Evolutionary conservation across 1,140 invertebrate species (phyloP), one percentile per base, ranked within the genome.

Genomic region (Lethrus apterus): DNA sequence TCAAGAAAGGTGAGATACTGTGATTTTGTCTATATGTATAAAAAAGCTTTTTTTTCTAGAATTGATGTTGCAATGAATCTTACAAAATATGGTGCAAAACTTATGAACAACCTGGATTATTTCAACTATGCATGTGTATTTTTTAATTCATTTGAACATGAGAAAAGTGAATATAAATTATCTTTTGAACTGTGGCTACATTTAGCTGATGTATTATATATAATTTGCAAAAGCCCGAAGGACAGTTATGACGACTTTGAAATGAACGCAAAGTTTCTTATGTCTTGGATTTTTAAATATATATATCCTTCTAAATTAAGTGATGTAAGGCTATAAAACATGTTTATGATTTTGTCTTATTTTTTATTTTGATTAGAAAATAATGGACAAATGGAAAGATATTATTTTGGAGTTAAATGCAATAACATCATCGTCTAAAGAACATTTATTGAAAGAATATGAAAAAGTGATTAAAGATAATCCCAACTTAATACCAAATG

Each of bases 61-160:
- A 14, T 42, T 14, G 8, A 13, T 4, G 9, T 23, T 42, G 11
- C 29, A 17, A n/a, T n/a, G n/a, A n/a, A n/a, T n/a, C n/a, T n/a
- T n/a, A n/a, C n/a, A n/a, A n/a, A n/a, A n/a, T 24, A n/a, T 26
- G 23, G 23, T 26, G 5, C 24, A 42, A 42, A 42, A 42, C 11
- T 14, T 4, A 14, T n/a, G 23, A 42, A 29, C n/a, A 29, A 26
- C 9, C 24, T n/a, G 3, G 21, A 11, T 26, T 29, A 42, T 8
- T 29, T 42, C 14, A 42, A 42, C 29, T 15, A 24, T 18, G n/a
- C 23, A 10, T 42, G 21, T 15, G 40, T 26, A 29, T 42, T 42
- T 17, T 17, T 42, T 9, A 42, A 29, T 14, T 23, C 40, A 26
- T 42, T 15, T 9, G 3, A 15, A 8, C 35, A 38, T 3, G 19